Evolutionary conservation across 2,888 invertebrate species (phyloP).

Genomic region (Nephrotoma appendiculata): DNA sequence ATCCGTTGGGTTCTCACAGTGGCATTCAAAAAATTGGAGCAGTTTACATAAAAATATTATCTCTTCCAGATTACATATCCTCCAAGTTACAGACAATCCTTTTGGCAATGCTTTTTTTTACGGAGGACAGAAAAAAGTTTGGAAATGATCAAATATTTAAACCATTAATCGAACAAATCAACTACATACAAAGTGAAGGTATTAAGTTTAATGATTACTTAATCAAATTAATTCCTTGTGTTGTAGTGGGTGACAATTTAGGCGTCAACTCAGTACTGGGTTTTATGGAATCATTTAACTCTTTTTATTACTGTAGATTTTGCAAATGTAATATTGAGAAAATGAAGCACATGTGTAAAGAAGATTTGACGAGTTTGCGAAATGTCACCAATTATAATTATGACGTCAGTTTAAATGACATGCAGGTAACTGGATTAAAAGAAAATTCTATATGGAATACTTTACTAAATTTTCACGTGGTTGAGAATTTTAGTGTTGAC

Average conservation of each 20-base stretch:
- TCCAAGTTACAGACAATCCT: constrained; percentile 1
- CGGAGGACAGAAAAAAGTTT: not conserved
- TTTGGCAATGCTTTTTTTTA: constrained; percentile 1
- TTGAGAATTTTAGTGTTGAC: too few species aligned
- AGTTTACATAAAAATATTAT: too few species aligned
- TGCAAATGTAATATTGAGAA: not conserved
- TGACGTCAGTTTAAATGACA: not conserved
- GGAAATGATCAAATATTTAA: not conserved
- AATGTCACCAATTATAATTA: not conserved
- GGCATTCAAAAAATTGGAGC: not conserved
- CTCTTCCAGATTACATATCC: not conserved
- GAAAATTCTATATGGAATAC: constrained; percentile 7
- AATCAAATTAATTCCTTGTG: not conserved
- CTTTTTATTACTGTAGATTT: not conserved
- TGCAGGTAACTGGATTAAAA: not conserved
- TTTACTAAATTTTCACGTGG: constrained; percentile 6
- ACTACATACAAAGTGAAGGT: not conserved
- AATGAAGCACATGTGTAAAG: not conserved
- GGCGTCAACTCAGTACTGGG: not conserved
- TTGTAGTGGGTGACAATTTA: constrained; percentile 1
- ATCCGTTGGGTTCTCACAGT: not conserved
- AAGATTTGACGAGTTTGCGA: not conserved
- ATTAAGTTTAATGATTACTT: not conserved
- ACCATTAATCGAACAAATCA: not conserved
- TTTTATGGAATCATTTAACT: not conserved